Percentiles rank a stretch among this genome's conserved stretches.
Evolutionary conservation across 2,888 invertebrate species (phyloP).

Genomic region (Mycalesis mineus): DNA sequence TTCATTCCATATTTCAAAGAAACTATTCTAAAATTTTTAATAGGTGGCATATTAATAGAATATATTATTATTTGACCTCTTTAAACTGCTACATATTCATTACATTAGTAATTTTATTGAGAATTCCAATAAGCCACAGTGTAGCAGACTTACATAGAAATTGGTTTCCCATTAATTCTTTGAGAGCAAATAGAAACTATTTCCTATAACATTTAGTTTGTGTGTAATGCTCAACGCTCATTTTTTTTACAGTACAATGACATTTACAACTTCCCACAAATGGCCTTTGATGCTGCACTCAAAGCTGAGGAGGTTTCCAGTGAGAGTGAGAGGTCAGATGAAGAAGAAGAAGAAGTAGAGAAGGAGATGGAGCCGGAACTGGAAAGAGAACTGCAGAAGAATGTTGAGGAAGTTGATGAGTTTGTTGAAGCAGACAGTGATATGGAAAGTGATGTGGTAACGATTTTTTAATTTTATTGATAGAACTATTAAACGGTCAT

Average conservation of each 20-base stretch:
- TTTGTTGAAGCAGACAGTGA: constrained; percentile 87
- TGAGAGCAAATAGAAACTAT: too few species aligned
- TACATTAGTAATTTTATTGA: too few species aligned
- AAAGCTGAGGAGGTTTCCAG: constrained; percentile 90
- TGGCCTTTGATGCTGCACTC: constrained; percentile 95
- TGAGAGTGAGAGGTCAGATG: constrained; percentile 82
- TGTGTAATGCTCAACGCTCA: not conserved
- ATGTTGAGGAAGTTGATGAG: constrained; percentile 79
- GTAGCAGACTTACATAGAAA: too few species aligned
- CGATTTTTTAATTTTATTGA: constrained; percentile 11
- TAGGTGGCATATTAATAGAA: too few species aligned
- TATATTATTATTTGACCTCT: too few species aligned
- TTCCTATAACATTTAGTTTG: too few species aligned
- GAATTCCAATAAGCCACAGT: too few species aligned
- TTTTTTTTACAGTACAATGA: constrained; percentile 89
- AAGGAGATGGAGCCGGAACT: constrained; percentile 79
- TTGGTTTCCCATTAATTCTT: too few species aligned
- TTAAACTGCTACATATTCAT: too few species aligned
- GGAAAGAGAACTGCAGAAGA: constrained; percentile 81
- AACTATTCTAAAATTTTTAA: too few species aligned
- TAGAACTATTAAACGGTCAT: too few species aligned
- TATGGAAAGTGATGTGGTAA: constrained; percentile 70
- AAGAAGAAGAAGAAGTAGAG: constrained; percentile 79
- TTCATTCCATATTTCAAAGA: too few species aligned
- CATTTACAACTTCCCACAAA: constrained; percentile 98